Base-by-base conservation (phyloP, 1,140 invertebrate genomes). In the Lerema accius region DNA sequence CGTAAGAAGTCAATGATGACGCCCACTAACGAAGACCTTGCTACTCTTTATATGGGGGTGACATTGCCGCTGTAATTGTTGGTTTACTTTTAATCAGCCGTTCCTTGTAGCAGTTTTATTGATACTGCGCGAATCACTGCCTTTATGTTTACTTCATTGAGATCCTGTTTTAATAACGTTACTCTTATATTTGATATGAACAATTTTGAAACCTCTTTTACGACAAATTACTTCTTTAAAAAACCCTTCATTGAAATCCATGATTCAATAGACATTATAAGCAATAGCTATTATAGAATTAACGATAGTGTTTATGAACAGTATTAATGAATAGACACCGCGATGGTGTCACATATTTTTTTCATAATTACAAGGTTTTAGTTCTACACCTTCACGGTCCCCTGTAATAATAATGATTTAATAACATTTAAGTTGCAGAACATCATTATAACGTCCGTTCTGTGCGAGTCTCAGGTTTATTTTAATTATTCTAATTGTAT, bases 11-110 rank as follows among this genome's bases (percentile, higher is more conserved):
- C 73, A 76, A 78, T 78, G 71, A 61, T 61, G 56, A 65, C 83
- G 40, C 83, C 83, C 45, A 86, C 81, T 7, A 11, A 0, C n/a
- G 0, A 1, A 15, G 50, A 69, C 84, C 84, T 86, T 84, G 76
- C 43, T 14, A 13, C 13, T n/a, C 80, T 74, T 65, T 82, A 79
- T 78, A 83, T 71, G 80, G 82, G 14, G 11, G 50, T 43, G 58
- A 64, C 42, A 62, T 62, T 53, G 46, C 63, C 45, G 58, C 51
- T 40, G 48, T 76, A 71, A 78, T 76, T 77, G 71, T 70, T 53
- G 58, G 62, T 65, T 65, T 59, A 53, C 67, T 76, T 76, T 67
- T 73, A 75, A 74, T 75, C 53, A 51, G 42, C 32, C 40, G 63
- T 55, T 56, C 28, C 50, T 40, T 45, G 53, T 55, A 40, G 10